Evolutionary conservation across 2,888 invertebrate species (phyloP), one percentile per base, ranked within the genome.

Genomic region (Cremastinae sp.): DNA sequence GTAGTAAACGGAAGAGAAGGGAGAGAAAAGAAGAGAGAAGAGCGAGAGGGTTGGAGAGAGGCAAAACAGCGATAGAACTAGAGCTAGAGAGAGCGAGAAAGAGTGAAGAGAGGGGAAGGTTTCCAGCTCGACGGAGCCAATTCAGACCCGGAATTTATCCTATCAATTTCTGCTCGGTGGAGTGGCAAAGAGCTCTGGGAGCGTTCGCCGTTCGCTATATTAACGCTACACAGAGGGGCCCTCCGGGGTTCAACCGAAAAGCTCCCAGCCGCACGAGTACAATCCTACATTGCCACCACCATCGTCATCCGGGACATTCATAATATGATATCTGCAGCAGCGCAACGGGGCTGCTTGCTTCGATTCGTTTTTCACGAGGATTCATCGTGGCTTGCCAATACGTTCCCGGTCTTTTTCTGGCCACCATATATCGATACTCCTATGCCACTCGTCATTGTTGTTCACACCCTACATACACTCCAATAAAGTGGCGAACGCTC

Each of bases 91-190:
- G 62, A 9, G 55, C 16, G 61, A 47, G 49, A 22, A 49, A 55
- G 12, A 56, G 49, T 58, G 47, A 65, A 65, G 80, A 81, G 83
- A 82, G 82, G 84, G 85, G 85, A 85, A 86, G 88, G 87, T 91
- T 91, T 90, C 90, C 91, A 91, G 90, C 91, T 91, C 91, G 91
- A 88, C 90, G 91, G 90, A 90, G 91, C 91, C 91, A 91, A 92
- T 92, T 92, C 91, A 91, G 91, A 91, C 90, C 91, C 91, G 91
- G 92, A 92, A 92, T 92, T 92, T 92, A 92, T 92, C 92, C 91
- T 91, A 92, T 92, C 92, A 92, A 92, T 92, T 92, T 92, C 92
- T 91, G 92, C 91, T 91, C 91, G 91, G 90, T 91, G 91, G 91
- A 91, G 91, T 90, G 91, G 91, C 91, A 92, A 92, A 91, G 91